These are phyloP conservation scores for Drosophila prolongata DNA, from an alignment of 2,888 invertebrate genomes.

Conservation along the genomic window DNA sequence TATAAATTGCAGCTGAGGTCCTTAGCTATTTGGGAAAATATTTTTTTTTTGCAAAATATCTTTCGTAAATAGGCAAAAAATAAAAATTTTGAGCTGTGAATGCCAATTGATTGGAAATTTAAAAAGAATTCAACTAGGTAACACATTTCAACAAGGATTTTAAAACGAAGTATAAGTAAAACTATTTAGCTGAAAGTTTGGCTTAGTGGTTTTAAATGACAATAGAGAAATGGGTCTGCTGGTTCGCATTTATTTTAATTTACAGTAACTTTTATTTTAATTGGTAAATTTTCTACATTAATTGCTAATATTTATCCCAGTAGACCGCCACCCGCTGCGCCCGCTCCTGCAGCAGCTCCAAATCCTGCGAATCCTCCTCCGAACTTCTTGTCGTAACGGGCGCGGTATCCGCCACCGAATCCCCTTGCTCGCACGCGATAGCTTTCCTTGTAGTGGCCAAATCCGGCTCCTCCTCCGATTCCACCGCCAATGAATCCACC, in stretches of 20 bases:
- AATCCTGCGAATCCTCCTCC: slow-evolving; percentile 64
- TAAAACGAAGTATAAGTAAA: no score
- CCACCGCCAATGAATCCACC: slow-evolving; percentile 52
- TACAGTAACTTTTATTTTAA: background rate
- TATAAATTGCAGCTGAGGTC: no score
- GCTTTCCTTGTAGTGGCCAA: slow-evolving; percentile 75
- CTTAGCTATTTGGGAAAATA: no score
- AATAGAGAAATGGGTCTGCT: background rate
- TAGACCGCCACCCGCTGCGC: slow-evolving; percentile 30
- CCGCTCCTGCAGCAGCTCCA: slow-evolving; percentile 61
- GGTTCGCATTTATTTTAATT: background rate
- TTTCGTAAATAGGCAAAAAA: no score
- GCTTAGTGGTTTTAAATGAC: background rate
- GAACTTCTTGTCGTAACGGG: slow-evolving; percentile 60
- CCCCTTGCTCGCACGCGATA: slow-evolving; percentile 67
- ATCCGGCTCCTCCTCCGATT: slow-evolving; percentile 56
- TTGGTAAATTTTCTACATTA: slow-evolving; percentile 11
- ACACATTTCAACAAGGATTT: no score
- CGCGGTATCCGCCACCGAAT: slow-evolving; percentile 71
- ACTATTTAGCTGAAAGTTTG: no score
- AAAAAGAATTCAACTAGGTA: no score
- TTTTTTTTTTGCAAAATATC: no score
- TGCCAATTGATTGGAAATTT: no score
- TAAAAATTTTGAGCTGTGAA: no score
- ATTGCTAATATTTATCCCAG: slow-evolving; percentile 12